Base-by-base conservation (phyloP, 2,888 invertebrate genomes). In the Synergus umbraculus region DNA sequence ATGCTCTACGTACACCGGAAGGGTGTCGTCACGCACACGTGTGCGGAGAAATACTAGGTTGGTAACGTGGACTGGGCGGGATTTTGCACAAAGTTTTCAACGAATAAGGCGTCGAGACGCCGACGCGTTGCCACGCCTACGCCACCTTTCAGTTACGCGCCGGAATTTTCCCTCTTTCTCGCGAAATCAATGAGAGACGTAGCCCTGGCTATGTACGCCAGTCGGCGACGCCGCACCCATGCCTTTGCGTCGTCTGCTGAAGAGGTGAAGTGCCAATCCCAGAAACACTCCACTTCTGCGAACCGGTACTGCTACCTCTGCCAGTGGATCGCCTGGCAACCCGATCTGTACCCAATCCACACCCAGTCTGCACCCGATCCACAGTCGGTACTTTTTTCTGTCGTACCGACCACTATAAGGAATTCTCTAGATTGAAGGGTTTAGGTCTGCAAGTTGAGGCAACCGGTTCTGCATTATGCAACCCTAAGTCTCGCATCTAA, bases 101-200 rank as follows among this genome's bases (percentile, higher is more conserved):
- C 92, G 92, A 92, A 92, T 92, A 92, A 92, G 92, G 91, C 90
- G 88, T 86, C 89, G 88, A 87, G 88, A 89, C 87, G 88, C 87
- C 87, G 87, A 88, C 87, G 88, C 90, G 85, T 89, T 87, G 91
- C 92, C 91, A 91, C 92, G 91, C 92, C 92, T 91, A 91, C 91
- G 88, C 88, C 85, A 89, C 88, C 90, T 89, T 90, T 88, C 88
- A 86, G 83, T 85, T 86, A 49, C 87, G 85, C 84, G 86, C 87
- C 85, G 86, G 86, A 91, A 88, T 90, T 90, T 90, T 89, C 92
- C 89, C 91, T 92, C 91, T 92, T 92, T 90, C 92, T 92, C 91
- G 89, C 90, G 90, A 90, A 91, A 92, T 92, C 92, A 91, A 92
- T 92, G 92, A 89, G 89, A 82, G 82, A 83, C 84, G 83, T 85